These are phyloP conservation scores for Pipistrellus pipistrellus DNA, from an alignment of 2,797 vertebrate species.

Conservation along the genomic window DNA sequence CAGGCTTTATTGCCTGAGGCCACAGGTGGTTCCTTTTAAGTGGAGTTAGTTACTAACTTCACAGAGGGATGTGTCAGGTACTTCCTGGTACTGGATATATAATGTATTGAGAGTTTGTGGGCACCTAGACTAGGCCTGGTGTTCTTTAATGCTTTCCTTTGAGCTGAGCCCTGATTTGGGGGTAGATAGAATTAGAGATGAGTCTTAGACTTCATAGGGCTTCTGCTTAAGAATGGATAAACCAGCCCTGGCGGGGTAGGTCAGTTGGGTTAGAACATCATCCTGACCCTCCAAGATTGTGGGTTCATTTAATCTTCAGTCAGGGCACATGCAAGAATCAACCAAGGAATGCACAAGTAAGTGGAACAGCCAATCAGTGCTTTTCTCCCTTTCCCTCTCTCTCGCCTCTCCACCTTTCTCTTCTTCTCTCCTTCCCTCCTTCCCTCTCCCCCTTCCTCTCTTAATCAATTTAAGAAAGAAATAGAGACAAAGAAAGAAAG, in stretches of 20 bases:
- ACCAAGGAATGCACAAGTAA: background rate
- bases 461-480: background rate
- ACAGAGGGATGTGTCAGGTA: background rate
- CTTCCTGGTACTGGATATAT: background rate
- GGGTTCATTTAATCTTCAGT: background rate
- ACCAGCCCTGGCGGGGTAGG: background rate
- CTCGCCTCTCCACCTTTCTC: background rate
- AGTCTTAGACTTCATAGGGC: background rate
- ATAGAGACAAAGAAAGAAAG: too few relatives aligned
- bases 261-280: background rate
- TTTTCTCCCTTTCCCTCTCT: background rate
- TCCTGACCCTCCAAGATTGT: background rate
- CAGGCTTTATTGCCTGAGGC: slow-evolving; percentile 11
- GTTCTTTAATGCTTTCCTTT: slow-evolving; percentile 12
- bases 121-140: background rate
- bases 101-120: background rate
- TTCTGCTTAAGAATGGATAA: background rate
- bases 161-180: background rate
- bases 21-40: background rate
- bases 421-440: background rate
- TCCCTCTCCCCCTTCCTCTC: background rate
- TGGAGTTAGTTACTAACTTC: background rate
- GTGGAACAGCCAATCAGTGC: background rate
- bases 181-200: background rate
- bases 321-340: background rate